Conservation (phyloP, 2,113 vertebrate genomes). For the Sigmodon hispidus region DNA sequence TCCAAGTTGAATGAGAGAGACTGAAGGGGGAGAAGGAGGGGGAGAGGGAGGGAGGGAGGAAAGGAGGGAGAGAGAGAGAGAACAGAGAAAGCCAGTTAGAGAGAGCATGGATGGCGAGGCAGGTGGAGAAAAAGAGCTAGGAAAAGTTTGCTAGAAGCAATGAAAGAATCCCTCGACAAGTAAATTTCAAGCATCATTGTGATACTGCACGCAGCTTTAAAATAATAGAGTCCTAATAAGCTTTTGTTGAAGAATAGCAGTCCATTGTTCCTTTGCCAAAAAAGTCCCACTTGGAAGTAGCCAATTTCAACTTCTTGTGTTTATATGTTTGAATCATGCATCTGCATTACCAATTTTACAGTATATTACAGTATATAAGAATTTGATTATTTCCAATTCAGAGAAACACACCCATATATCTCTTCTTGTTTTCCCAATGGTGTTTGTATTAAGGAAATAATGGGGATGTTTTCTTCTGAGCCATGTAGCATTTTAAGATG, state of each 20-base stretch:
- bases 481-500: background rate
- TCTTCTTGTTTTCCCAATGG: background rate
- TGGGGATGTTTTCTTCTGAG: background rate
- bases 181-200: background rate
- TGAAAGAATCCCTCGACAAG: background rate
- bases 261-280: background rate
- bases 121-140: background rate
- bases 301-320: background rate
- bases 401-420: background rate
- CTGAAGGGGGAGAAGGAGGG: too few species aligned
- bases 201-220: background rate
- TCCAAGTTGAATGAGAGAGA: background rate
- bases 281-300: background rate
- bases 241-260: background rate
- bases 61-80: background rate
- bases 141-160: background rate
- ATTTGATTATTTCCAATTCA: background rate
- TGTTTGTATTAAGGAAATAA: background rate
- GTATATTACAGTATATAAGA: background rate
- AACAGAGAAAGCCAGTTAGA: background rate
- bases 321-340: background rate
- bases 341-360: constrained; percentile 20
- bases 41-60: too few species aligned
- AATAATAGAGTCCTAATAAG: background rate
- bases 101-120: fast-evolving